A percentile compares a stretch with the other conserved stretches of the same genome.
Evolutionary conservation across 1,140 invertebrate genomes (phyloP).

Genomic region (Bombyx mandarina): DNA sequence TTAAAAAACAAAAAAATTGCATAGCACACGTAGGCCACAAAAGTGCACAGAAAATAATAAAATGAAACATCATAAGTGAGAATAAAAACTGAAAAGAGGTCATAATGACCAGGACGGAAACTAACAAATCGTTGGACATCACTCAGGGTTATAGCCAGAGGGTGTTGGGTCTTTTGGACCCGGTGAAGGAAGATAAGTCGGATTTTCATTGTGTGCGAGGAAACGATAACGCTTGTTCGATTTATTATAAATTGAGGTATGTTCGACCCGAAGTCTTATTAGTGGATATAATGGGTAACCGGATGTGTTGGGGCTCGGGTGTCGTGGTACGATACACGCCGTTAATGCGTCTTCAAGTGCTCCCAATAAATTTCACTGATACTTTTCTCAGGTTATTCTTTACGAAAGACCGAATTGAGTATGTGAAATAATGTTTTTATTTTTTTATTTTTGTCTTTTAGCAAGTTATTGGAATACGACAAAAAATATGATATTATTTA

Average conservation of each 20-base stretch:
- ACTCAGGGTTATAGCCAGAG: slow-evolving; percentile 47
- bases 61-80: slow-evolving; percentile 60
- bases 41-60: slow-evolving; percentile 49
- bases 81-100: slow-evolving; percentile 65
- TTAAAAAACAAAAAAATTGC: too few relatives aligned
- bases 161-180: slow-evolving; percentile 30
- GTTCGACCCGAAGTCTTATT: slow-evolving; percentile 19
- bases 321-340: too few relatives aligned
- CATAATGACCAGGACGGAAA: slow-evolving; percentile 49
- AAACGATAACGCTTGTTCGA: slow-evolving; percentile 39
- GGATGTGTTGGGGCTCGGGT: not conserved
- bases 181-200: slow-evolving; percentile 43
- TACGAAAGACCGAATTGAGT: too few relatives aligned
- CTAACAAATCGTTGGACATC: slow-evolving; percentile 65
- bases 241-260: slow-evolving; percentile 47
- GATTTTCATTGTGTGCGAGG: slow-evolving; percentile 39
- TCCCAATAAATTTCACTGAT: too few relatives aligned
- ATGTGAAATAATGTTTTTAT: too few relatives aligned
- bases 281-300: slow-evolving; percentile 16
- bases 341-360: too few relatives aligned
- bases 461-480: too few relatives aligned
- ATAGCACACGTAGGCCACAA: too few relatives aligned
- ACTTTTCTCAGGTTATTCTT: too few relatives aligned
- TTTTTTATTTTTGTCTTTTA: too few relatives aligned
- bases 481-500: too few relatives aligned